Base-by-base conservation (phyloP, 2,888 invertebrate species). In the Drosophila parthenogenetica region DNA sequence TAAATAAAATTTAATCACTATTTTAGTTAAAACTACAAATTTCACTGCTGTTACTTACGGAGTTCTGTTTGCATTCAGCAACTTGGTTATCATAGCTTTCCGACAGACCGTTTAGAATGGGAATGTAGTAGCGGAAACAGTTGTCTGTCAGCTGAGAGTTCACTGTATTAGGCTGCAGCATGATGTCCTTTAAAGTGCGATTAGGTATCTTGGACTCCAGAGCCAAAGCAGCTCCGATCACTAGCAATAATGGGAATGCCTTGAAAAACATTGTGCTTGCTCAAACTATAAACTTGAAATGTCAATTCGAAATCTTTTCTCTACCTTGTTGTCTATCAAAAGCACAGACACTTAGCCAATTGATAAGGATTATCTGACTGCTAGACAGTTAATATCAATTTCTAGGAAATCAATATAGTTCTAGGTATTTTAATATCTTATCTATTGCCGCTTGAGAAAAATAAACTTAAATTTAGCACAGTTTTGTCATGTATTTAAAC, bases 231-330 rank as follows among this genome's bases (percentile, higher is more conserved):
- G 49, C 7, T 39, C 32, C 60, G 29, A 70, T 40, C 0, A 40
- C 53, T 19, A 81, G 11, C 43, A 76, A 46, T 3, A 81, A 35
- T 8, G 35, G 19, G 37, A 70, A 17, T 2, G 42, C 39, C 50
- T 72, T 78, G 11, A 50, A 32, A 14, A 60, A 62, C 81, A 81
- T 78, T 40, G 29, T 69, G 53, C 13, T 11, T 45, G 5, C 13
- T 14, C 10, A 22, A 48, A 22, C n/a, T 55, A 13, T 32, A 17
- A 49, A 58, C 16, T 43, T 16, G 3, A 32, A 43, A 4, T 72
- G 53, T 11, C 14, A 49, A 11, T 19, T 11, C 13, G 4, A 39
- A 14, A 14, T 14, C 22, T 2, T 10, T 4, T 1, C 3, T 10
- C 11, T 13, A 16, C 16, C 53, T 69, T 64, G 48, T 55, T 45